These are phyloP conservation scores for Plumapathes pennacea DNA, from an alignment of 92 coral and sea anemone genomes.

Conservation along the genomic window DNA sequence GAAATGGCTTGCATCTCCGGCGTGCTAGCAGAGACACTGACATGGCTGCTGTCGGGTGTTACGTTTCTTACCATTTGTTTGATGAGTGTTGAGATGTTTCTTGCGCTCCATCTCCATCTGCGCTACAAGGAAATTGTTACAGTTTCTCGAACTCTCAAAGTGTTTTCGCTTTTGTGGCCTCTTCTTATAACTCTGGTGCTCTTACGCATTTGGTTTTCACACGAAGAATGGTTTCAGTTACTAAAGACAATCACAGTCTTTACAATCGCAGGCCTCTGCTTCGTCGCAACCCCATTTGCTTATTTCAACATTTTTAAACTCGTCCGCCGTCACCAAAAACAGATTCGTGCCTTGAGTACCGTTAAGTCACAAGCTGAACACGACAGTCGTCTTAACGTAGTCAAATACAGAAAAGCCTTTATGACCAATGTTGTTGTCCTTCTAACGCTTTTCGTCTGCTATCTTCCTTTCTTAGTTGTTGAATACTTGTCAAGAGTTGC, in stretches of 20 bases:
- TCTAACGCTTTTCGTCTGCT: background rate
- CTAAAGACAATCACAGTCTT: background rate
- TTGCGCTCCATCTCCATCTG: background rate
- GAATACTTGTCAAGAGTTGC: no score
- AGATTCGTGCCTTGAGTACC: no score
- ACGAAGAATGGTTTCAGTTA: background rate
- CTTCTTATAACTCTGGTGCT: no score
- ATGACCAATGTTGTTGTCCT: background rate
- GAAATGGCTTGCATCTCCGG: background rate
- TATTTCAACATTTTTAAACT: background rate
- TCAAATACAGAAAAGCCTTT: background rate
- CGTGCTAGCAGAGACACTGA: background rate
- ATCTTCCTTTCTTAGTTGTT: background rate
- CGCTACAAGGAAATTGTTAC: constrained; percentile 4
- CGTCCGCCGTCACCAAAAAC: background rate
- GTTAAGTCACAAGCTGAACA: no score
- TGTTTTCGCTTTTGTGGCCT: background rate
- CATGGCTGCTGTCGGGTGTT: constrained; percentile 4
- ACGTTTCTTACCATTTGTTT: constrained; percentile 6
- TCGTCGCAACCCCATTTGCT: background rate
- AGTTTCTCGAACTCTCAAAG: background rate
- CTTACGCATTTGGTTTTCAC: no score
- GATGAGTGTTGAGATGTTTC: constrained; percentile 10
- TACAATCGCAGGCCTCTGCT: background rate
- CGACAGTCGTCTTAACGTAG: no score